Evolutionary conservation across 2,113 vertebrate genomes (phyloP).

Genomic region (Panthera tigris): DNA sequence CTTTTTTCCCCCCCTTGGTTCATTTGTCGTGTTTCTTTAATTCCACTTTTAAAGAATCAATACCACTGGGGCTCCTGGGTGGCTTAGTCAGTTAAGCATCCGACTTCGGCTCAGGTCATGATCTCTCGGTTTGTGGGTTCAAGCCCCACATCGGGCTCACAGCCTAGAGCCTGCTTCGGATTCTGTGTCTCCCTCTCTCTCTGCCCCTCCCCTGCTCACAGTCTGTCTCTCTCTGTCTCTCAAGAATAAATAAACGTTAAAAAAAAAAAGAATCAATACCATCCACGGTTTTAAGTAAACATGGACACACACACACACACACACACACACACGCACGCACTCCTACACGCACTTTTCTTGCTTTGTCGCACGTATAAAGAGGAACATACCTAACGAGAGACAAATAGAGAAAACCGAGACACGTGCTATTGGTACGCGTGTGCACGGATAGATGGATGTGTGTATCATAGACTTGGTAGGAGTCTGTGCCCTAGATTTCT

Average conservation of each 20-base stretch:
- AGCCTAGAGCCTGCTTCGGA: too few relatives aligned
- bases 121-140: too few relatives aligned
- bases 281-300: not conserved
- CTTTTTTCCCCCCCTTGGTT: not conserved
- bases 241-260: too few relatives aligned
- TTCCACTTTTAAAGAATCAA: not conserved
- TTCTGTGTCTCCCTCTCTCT: too few relatives aligned
- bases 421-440: accelerated
- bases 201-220: too few relatives aligned
- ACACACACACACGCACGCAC: not conserved
- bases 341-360: not conserved
- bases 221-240: too few relatives aligned
- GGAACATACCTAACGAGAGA: not conserved
- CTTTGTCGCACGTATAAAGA: not conserved
- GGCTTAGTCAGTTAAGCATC: too few relatives aligned
- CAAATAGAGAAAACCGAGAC: not conserved
- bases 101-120: too few relatives aligned
- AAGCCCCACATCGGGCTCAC: too few relatives aligned
- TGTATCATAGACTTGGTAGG: accelerated
- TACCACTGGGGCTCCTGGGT: not conserved
- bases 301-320: too few relatives aligned
- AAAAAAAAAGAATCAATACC: not conserved
- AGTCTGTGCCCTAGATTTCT: too few relatives aligned
- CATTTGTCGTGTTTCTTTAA: not conserved
- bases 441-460: accelerated